Evolutionary conservation across 2,888 invertebrate genomes (phyloP).

Genomic region (Sphaerophoria rueppellii): DNA sequence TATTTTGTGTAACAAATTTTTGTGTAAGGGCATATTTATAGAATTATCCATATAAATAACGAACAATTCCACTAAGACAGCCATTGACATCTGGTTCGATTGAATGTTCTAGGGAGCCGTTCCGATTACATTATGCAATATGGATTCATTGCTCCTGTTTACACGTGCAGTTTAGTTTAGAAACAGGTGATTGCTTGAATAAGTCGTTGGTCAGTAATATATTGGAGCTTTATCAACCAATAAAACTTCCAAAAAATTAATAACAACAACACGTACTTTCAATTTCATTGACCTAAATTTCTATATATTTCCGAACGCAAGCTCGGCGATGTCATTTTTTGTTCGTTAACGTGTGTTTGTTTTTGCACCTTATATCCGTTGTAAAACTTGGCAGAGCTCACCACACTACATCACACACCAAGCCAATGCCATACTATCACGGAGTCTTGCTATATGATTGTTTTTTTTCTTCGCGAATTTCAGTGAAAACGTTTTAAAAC

Average conservation of each 20-base stretch:
- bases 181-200: slow-evolving; percentile 21
- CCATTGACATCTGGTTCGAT: slow-evolving; percentile 26
- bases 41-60: not conserved
- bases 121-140: slow-evolving; percentile 19
- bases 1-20: not conserved
- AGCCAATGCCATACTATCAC: not conserved
- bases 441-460: not conserved
- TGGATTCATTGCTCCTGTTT: not conserved
- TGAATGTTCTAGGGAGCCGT: slow-evolving; percentile 8
- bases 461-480: slow-evolving; percentile 33
- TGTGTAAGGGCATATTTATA: not conserved
- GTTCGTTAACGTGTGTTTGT: slow-evolving; percentile 11
- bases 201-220: not conserved
- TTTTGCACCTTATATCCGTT: slow-evolving; percentile 39
- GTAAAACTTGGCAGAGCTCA: slow-evolving; percentile 54
- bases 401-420: not conserved
- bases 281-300: slow-evolving; percentile 64
- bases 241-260: slow-evolving; percentile 34
- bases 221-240: no score
- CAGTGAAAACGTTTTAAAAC: slow-evolving; percentile 64
- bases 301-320: slow-evolving; percentile 41
- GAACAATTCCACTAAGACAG: slow-evolving; percentile 3
- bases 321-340: slow-evolving; percentile 31
- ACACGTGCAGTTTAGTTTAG: slow-evolving; percentile 4
- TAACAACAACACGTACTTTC: slow-evolving; percentile 54